Conservation (phyloP, 1,140 invertebrate species). For the Microvelia longipes region DNA sequence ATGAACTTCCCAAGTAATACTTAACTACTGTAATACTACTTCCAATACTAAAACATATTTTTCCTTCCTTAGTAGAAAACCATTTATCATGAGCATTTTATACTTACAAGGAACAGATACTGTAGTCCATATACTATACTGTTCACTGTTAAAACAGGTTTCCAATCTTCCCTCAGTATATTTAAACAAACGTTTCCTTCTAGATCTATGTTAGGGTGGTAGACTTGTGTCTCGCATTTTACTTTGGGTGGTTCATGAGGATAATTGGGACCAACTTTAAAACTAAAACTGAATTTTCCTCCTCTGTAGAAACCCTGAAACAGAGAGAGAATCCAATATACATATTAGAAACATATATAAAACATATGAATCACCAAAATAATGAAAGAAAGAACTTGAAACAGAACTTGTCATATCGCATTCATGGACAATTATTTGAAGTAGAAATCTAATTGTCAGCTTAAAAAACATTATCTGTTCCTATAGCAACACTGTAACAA, state of each 20-base stretch:
- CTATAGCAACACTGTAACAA: no score
- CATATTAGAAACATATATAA: not conserved
- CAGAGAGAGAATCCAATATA: constrained; percentile 13
- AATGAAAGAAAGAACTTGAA: no score
- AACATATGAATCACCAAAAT: not conserved
- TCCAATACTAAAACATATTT: no score
- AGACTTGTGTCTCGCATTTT: constrained; percentile 85
- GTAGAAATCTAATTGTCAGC: no score
- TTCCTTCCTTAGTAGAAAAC: no score
- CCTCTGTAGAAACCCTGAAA: constrained; percentile 81
- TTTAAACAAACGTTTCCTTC: constrained; percentile 91
- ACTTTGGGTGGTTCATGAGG: constrained; percentile 93
- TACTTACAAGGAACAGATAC: constrained; percentile 87
- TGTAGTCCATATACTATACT: constrained; percentile 96
- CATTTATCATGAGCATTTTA: no score
- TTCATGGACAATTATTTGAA: not conserved
- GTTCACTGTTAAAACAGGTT: constrained; percentile 93
- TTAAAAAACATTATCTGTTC: no score
- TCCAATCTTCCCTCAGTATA: constrained; percentile 95
- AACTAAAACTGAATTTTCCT: constrained; percentile 90
- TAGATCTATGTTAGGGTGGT: constrained; percentile 89
- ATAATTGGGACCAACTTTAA: constrained; percentile 93
- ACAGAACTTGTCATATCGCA: no score
- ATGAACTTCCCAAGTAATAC: no score
- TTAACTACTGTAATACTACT: no score